Percentiles rank a stretch among this genome's conserved stretches.
phyloP scores from a whole-genome alignment of 2,113 vertebrate species.

The Lanius ludovicianus region DNA sequence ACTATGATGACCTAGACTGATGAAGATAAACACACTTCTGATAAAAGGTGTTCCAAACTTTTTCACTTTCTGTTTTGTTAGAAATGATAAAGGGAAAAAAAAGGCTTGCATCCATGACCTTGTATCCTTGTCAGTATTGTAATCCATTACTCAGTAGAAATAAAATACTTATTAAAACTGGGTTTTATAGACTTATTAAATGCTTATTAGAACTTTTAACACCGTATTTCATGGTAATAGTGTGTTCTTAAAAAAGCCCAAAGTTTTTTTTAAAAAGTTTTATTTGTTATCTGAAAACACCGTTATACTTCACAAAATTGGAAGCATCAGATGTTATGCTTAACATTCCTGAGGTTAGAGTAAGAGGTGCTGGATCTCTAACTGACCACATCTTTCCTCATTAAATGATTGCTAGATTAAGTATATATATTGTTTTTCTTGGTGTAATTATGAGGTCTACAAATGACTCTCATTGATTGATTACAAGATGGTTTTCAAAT shows the following conservation, averaged over 20 bases:
- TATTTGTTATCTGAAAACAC: background rate
- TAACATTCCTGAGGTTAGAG: background rate
- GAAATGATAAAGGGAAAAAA: background rate
- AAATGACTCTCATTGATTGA: background rate
- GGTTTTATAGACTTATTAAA: background rate
- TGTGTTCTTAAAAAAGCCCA: background rate
- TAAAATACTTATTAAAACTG: background rate
- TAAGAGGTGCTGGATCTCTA: background rate
- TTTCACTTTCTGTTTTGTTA: background rate
- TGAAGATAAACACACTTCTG: background rate
- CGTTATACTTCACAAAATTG: background rate
- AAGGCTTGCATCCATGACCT: background rate
- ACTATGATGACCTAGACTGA: background rate
- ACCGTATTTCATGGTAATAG: background rate
- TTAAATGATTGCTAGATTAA: background rate
- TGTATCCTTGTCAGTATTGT: background rate
- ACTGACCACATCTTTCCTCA: background rate
- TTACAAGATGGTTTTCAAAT: background rate
- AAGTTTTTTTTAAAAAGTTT: background rate
- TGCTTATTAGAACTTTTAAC: background rate
- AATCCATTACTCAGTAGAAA: background rate
- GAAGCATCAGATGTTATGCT: background rate
- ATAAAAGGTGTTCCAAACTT: background rate
- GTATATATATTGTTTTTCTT: background rate
- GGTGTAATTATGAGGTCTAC: background rate